A percentile compares a stretch with the other conserved stretches of the same genome.
Evolutionary conservation across 2,113 vertebrate genomes (phyloP).

Genomic region (Chroicocephalus ridibundus): DNA sequence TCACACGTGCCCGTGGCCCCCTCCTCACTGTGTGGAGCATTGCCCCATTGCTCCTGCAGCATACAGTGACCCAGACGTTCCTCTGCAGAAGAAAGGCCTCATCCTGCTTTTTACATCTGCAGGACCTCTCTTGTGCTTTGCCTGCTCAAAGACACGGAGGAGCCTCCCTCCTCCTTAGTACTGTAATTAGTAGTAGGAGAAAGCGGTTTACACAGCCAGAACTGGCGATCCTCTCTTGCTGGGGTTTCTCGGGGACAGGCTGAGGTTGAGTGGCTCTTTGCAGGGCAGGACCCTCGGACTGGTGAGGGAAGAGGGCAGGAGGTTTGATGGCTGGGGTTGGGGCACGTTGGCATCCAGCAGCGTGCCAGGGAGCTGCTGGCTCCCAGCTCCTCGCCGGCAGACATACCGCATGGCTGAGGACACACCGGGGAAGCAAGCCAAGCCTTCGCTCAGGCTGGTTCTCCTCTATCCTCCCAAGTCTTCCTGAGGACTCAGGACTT

Average conservation of each 20-base stretch:
- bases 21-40: not conserved
- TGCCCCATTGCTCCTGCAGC: not conserved
- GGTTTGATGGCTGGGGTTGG: not conserved
- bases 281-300: not conserved
- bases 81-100: not conserved
- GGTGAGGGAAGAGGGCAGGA: not conserved
- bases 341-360: not conserved
- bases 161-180: not conserved
- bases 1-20: fast-evolving
- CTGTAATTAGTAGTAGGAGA: not conserved
- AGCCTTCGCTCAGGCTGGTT: not conserved
- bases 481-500: slow-evolving; percentile 55
- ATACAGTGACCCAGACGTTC: not conserved
- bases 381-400: not conserved
- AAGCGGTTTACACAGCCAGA: not conserved
- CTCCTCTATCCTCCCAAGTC: slow-evolving; percentile 13
- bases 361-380: not conserved
- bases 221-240: not conserved
- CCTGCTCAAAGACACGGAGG: not conserved
- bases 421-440: not conserved
- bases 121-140: not conserved
- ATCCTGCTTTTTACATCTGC: not conserved
- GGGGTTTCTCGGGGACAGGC: not conserved
- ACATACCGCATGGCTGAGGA: not conserved
- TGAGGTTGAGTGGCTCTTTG: not conserved